Evolutionary conservation across 2,113 vertebrate species (phyloP), one percentile per base, ranked within the genome.

Genomic region (Ondatra zibethicus): DNA sequence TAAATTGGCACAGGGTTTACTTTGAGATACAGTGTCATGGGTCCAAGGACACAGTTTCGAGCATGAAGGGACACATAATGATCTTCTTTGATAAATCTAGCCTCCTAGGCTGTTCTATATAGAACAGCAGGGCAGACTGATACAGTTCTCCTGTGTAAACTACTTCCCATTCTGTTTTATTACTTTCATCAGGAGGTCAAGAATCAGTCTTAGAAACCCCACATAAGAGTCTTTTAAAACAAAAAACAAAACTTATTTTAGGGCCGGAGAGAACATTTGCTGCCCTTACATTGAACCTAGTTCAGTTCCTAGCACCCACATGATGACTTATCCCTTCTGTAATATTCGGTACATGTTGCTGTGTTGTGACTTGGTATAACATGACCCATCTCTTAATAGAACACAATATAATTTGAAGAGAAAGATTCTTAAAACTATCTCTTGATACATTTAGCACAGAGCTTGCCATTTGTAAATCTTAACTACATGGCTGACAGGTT

Each of bases 321-420:
- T 8, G n/a, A 58, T 65, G 61, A 45, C 50, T 36, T 96, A 72
- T 13, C 50, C 45, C 65, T 88, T n/a, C 21, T 96, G 2, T 90
- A 47, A 25, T 84, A 85, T 77, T 93, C 61, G 33, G 70, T 66
- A 72, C 1, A 7, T 16, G 77, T 88, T 84, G 25, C 55, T 84
- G n/a, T 84, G 58, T 7, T 75, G 33, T 75, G 5, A 93, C 45
- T 95, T 65, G 47, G 23, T 5, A 55, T 86, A 73, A 73, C 31
- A 52, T 65, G 42, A 29, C 23, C 21, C 50, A 23, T 87, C 16
- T 80, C 21, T 85, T 68, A 95, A 27, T 70, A 91, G 58, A 84
- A 91, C n/a, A 87, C 61, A 92, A 55, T 58, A 80, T 89, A 23
- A 17, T 96, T 58, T 78, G 23, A 78, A 92, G 85, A 52, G 55